Conservation (phyloP, 2,113 vertebrate species). For the Caranx melampygus region DNA sequence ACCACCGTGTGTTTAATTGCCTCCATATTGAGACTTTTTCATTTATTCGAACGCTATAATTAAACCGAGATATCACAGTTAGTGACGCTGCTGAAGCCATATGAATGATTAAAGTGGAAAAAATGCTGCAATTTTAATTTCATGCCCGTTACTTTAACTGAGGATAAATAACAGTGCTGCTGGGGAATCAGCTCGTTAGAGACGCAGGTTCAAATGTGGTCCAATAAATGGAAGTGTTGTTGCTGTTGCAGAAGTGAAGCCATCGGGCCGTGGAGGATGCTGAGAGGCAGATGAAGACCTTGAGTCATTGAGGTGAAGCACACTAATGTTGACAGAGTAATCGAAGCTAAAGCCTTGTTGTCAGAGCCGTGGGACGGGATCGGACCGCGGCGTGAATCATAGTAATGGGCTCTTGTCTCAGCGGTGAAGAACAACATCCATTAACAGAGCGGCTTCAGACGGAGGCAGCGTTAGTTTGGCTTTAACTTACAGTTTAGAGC, state of each 20-base stretch:
- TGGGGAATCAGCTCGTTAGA: neutral
- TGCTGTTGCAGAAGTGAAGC: neutral
- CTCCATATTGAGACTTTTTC: neutral
- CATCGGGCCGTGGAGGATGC: neutral
- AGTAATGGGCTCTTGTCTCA: constrained; percentile 67
- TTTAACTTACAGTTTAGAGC: constrained; percentile 33
- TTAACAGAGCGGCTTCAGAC: constrained; percentile 50
- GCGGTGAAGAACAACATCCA: constrained; percentile 64
- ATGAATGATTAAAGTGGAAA: neutral
- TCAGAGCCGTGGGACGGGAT: constrained; percentile 41
- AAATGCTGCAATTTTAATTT: neutral
- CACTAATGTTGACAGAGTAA: constrained; percentile 55
- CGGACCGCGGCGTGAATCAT: constrained; percentile 47
- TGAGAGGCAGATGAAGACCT: constrained; percentile 25
- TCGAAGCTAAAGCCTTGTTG: constrained; percentile 48
- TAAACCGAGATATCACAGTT: neutral
- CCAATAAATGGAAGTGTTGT: neutral
- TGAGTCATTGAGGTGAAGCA: constrained; percentile 39
- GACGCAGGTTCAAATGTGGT: neutral
- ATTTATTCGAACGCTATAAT: neutral
- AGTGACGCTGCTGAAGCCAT: neutral
- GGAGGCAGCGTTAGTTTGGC: constrained; percentile 38
- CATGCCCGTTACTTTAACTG: neutral
- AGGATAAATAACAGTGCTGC: neutral
- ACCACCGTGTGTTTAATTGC: no score